phyloP scores from a whole-genome alignment of 2,888 invertebrate species.

The Incurvaria masculella region DNA sequence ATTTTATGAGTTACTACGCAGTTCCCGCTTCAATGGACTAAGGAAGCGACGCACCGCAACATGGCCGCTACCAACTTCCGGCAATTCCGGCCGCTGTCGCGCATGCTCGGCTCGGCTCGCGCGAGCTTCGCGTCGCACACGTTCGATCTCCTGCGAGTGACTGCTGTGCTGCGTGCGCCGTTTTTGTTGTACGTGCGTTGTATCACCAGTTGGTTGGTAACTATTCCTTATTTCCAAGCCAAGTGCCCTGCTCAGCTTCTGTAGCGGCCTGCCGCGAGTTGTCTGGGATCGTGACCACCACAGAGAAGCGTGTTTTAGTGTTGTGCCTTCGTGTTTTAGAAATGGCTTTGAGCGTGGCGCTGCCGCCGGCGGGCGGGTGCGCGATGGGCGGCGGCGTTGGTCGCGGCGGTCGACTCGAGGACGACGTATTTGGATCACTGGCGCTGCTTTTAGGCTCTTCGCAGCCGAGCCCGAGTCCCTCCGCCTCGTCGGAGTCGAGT shows the following conservation, averaged over 20 bases:
- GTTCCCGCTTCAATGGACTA: too few relatives aligned
- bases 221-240: background rate
- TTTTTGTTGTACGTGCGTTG: background rate
- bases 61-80: too few relatives aligned
- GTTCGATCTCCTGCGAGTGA: background rate
- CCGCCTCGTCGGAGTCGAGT: conserved; percentile 60
- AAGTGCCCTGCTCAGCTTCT: background rate
- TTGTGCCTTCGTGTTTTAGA: conserved; percentile 28
- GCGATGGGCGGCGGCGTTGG: conserved; percentile 55
- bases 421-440: conserved; percentile 32
- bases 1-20: too few relatives aligned
- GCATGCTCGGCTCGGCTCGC: background rate
- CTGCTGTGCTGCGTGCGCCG: background rate
- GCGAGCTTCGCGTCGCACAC: background rate
- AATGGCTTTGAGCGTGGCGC: conserved; percentile 61
- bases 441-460: conserved; percentile 52
- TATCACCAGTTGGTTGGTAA: background rate
- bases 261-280: background rate
- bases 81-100: too few relatives aligned
- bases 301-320: background rate
- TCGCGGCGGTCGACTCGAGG: conserved; percentile 46
- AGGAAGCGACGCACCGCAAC: too few relatives aligned
- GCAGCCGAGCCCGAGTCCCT: conserved; percentile 53
- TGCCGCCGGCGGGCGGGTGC: conserved; percentile 38
- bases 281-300: too few relatives aligned